Percentiles rank a stretch among this genome's conserved stretches.
phyloP scores from a whole-genome alignment of 2,888 invertebrate species.

The Chouioia cunea region DNA sequence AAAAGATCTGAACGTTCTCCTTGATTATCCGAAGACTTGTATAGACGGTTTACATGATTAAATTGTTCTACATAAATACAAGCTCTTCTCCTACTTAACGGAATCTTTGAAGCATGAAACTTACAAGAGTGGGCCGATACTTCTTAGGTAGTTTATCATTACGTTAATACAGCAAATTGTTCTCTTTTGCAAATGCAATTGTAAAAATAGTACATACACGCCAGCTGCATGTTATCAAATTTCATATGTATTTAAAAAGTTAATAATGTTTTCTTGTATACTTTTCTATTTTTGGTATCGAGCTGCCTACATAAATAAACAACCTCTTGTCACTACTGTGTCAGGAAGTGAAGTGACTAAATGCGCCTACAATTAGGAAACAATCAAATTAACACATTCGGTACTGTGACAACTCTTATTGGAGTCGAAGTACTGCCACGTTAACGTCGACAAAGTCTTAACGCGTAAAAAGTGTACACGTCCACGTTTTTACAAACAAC shows the following conservation, averaged over 20 bases:
- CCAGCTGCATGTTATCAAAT: constrained; percentile 38
- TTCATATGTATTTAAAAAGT: constrained; percentile 25
- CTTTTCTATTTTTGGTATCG: constrained; percentile 60
- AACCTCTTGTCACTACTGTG: constrained; percentile 53
- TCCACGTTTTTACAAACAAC: too few species aligned
- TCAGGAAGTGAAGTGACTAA: constrained; percentile 40
- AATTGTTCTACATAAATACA: neutral
- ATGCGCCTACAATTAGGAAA: constrained; percentile 40
- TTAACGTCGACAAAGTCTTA: too few species aligned
- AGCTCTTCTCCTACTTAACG: constrained; percentile 24
- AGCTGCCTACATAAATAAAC: constrained; percentile 61
- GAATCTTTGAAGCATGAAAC: constrained; percentile 38
- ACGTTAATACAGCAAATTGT: constrained; percentile 55
- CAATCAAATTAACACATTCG: constrained; percentile 42
- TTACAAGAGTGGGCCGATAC: constrained; percentile 51
- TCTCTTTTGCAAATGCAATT: constrained; percentile 56
- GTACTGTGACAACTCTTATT: constrained; percentile 30
- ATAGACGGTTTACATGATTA: neutral
- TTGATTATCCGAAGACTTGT: constrained; percentile 2
- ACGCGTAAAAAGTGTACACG: too few species aligned
- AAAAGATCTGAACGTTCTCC: constrained; percentile 44
- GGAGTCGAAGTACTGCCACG: constrained; percentile 6
- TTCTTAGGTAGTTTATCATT: constrained; percentile 9
- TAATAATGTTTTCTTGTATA: constrained; percentile 19
- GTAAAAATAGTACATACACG: constrained; percentile 63